Conservation (phyloP, 2,888 invertebrate genomes). For the Synergus laeviventris region DNA sequence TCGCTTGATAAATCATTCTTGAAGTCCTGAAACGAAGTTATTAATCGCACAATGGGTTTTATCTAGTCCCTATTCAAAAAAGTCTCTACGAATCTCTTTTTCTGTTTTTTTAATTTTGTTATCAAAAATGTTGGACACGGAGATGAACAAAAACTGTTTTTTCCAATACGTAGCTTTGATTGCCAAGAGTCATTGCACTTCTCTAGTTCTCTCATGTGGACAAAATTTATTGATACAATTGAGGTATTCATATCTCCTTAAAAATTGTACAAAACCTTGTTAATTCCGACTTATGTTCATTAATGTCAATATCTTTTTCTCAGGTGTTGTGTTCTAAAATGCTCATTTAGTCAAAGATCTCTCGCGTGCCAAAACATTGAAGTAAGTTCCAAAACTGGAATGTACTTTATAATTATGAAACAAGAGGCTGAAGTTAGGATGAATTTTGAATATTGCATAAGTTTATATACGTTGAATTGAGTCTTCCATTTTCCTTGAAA, state of each 20-base stretch:
- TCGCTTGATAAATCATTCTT: not conserved
- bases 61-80: not conserved
- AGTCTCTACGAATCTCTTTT: not conserved
- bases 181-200: not conserved
- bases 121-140: not conserved
- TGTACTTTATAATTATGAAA: not conserved
- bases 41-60: not conserved
- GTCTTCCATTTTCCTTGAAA: conserved; percentile 23
- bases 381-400: not conserved
- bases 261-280: not conserved
- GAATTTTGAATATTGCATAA: not conserved
- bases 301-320: not conserved
- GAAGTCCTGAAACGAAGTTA: not conserved
- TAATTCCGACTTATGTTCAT: not conserved
- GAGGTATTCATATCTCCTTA: not conserved
- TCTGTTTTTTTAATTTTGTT: not conserved
- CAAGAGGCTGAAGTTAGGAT: not conserved
- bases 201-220: not conserved
- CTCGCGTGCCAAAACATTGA: not conserved
- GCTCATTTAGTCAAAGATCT: not conserved
- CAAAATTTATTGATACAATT: not conserved
- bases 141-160: not conserved
- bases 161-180: not conserved
- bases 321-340: not conserved
- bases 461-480: conserved; percentile 1